phyloP scores from a whole-genome alignment of 2,113 vertebrate species.

The Salminus brasiliensis region DNA sequence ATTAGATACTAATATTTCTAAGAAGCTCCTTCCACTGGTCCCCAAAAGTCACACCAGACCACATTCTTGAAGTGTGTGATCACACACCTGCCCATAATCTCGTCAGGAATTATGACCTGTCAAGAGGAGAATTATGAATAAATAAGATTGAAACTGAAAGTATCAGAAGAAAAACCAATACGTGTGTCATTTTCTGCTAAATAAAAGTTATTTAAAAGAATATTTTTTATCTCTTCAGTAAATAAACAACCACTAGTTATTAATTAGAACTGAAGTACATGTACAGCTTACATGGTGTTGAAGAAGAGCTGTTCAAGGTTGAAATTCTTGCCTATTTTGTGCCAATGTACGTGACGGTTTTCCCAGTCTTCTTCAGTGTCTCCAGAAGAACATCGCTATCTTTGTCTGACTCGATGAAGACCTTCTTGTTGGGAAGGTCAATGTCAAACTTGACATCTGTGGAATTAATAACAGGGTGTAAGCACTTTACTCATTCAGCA shows the following conservation, averaged over 20 bases:
- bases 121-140: background rate
- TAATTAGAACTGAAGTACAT: too few relatives aligned
- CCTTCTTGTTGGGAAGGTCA: slow-evolving; percentile 91
- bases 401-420: slow-evolving; percentile 86
- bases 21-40: slow-evolving; percentile 26
- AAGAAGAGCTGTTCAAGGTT: background rate
- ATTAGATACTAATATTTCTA: background rate
- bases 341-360: slow-evolving; percentile 84
- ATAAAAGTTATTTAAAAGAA: background rate
- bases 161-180: background rate
- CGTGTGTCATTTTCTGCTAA: background rate
- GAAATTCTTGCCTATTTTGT: slow-evolving; percentile 71
- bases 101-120: background rate
- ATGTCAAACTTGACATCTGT: slow-evolving; percentile 90
- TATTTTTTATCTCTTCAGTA: too few relatives aligned
- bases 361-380: slow-evolving; percentile 91
- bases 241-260: too few relatives aligned
- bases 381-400: slow-evolving; percentile 79
- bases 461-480: background rate
- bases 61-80: background rate
- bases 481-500: slow-evolving; percentile 13
- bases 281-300: slow-evolving; percentile 8
- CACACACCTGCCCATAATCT: background rate
- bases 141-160: background rate
- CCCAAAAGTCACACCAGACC: background rate